Conservation (phyloP, 2,113 vertebrate species). For the Ameiurus melas region DNA sequence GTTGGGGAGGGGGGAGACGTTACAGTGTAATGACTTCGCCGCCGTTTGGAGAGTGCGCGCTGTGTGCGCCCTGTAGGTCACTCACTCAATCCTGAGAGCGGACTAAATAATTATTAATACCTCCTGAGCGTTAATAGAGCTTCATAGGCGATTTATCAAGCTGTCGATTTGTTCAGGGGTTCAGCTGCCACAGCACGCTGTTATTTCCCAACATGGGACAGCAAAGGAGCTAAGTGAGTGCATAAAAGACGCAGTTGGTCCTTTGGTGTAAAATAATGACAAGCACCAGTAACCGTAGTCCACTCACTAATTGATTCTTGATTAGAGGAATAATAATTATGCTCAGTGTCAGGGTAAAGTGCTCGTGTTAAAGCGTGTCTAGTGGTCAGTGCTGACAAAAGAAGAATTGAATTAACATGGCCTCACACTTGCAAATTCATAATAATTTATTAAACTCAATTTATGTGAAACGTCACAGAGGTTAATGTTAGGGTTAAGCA, state of each 20-base stretch:
- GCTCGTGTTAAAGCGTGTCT: not conserved
- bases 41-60: conserved; percentile 47
- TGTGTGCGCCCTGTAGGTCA: conserved; percentile 65
- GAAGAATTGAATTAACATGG: not conserved
- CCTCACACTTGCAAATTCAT: not conserved
- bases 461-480: not conserved
- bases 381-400: not conserved
- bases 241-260: not conserved
- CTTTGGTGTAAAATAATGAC: not conserved
- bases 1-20: conserved; percentile 45
- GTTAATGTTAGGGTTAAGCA: not conserved
- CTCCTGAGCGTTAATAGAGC: conserved; percentile 69
- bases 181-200: conserved; percentile 37
- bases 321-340: conserved; percentile 3
- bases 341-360: not conserved
- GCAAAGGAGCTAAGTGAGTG: not conserved
- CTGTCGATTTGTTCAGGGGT: conserved; percentile 68
- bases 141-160: conserved; percentile 74
- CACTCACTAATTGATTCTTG: not conserved
- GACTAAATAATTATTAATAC: conserved; percentile 74
- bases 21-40: conserved; percentile 58
- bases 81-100: conserved; percentile 74
- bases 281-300: not conserved
- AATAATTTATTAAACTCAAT: not conserved
- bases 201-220: conserved; percentile 26